Evolutionary conservation across 1,140 invertebrate species (phyloP).

Genomic region (Drosophila ohnishii): DNA sequence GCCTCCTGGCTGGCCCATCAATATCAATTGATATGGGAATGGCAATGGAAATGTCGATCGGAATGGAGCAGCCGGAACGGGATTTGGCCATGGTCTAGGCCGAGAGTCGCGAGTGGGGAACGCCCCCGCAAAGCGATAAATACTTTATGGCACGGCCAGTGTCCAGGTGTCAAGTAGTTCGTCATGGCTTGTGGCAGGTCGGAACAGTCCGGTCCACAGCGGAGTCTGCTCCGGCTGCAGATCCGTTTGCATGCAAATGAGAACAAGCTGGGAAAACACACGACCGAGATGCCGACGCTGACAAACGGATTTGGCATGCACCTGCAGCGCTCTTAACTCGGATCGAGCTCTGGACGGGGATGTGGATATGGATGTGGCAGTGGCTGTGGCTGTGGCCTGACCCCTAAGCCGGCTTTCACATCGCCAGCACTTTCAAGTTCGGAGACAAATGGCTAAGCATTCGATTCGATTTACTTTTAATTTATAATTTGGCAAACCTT

Average conservation of each 20-base stretch:
- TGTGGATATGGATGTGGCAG: slow-evolving; percentile 20
- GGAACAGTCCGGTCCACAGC: slow-evolving; percentile 24
- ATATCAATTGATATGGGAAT: slow-evolving; percentile 68
- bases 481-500: slow-evolving; percentile 79
- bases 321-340: slow-evolving; percentile 42
- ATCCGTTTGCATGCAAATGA: slow-evolving; percentile 80
- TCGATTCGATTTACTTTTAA: slow-evolving; percentile 81
- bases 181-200: slow-evolving; percentile 69
- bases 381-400: slow-evolving; percentile 30
- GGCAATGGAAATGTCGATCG: slow-evolving; percentile 10
- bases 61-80: slow-evolving; percentile 26
- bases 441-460: slow-evolving; percentile 75
- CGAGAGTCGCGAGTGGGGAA: slow-evolving; percentile 11
- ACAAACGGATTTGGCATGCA: slow-evolving; percentile 78
- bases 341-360: slow-evolving; percentile 6
- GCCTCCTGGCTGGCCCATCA: slow-evolving; percentile 43
- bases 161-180: slow-evolving; percentile 72
- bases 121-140: slow-evolving; percentile 53
- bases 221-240: slow-evolving; percentile 57
- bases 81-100: slow-evolving; percentile 13
- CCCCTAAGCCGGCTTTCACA: slow-evolving; percentile 72
- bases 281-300: slow-evolving; percentile 34
- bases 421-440: slow-evolving; percentile 72
- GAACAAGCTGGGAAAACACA: slow-evolving; percentile 75
- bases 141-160: slow-evolving; percentile 23